phyloP scores from a whole-genome alignment of 2,113 vertebrate species.

The Sorex fumeus region DNA sequence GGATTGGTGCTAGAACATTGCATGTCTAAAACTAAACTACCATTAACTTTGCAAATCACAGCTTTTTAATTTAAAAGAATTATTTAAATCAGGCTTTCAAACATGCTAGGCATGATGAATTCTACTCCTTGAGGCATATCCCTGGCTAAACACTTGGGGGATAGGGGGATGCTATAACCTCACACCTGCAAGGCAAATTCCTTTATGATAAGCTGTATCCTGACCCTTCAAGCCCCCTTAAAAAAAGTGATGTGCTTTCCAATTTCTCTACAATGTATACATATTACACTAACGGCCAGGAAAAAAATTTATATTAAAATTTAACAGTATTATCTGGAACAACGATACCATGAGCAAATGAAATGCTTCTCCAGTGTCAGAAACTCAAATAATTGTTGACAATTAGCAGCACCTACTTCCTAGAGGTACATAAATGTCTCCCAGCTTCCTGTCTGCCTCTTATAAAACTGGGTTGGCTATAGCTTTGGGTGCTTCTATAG shows the following conservation, averaged over 20 bases:
- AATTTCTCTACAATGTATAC: slow-evolving; percentile 1
- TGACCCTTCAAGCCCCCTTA: no score
- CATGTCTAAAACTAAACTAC: no score
- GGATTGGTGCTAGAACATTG: no score
- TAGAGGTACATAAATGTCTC: neutral
- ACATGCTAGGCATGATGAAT: no score
- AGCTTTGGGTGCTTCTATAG: neutral
- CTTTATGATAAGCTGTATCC: no score
- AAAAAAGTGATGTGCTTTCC: neutral
- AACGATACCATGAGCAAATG: neutral
- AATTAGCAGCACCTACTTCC: neutral
- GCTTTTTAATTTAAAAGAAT: no score
- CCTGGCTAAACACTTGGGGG: no score
- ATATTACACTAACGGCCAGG: neutral
- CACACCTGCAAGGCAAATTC: no score
- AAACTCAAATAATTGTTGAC: neutral
- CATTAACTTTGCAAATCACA: no score
- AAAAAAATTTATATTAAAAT: neutral
- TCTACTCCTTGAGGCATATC: no score
- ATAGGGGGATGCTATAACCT: no score
- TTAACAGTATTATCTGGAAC: slow-evolving; percentile 1
- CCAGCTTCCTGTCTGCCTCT: neutral
- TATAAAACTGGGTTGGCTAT: neutral
- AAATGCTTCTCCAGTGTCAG: neutral
- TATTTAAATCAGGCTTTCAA: no score